These are phyloP conservation scores for Thumatha senex DNA, from an alignment of 2,888 invertebrate species.

Conservation along the genomic window DNA sequence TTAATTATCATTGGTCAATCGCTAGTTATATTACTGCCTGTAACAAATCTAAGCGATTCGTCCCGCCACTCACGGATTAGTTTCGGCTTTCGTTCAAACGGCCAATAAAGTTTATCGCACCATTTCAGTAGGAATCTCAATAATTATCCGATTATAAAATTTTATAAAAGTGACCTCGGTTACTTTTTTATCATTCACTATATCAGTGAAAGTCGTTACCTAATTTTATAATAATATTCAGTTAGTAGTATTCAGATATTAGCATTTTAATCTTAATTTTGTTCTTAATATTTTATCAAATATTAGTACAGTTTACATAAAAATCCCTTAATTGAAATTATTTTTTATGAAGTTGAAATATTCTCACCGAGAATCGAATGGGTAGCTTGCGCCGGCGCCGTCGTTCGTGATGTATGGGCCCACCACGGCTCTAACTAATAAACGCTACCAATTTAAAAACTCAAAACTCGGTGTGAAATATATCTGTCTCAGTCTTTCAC, in stretches of 20 bases:
- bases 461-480: conserved; percentile 55
- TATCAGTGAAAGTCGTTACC: conserved; percentile 54
- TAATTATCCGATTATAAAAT: conserved; percentile 68
- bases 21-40: conserved; percentile 54
- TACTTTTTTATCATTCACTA: conserved; percentile 50
- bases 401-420: conserved; percentile 69
- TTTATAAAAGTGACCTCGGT: conserved; percentile 58
- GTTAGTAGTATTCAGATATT: no score
- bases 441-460: conserved; percentile 61
- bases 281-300: conserved; percentile 2
- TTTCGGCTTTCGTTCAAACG: conserved; percentile 67
- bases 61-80: conserved; percentile 66
- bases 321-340: conserved; percentile 33
- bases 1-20: conserved; percentile 74
- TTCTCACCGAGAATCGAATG: conserved; percentile 59
- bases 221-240: conserved; percentile 42
- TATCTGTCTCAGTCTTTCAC: conserved; percentile 55
- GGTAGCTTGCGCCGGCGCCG: conserved; percentile 73
- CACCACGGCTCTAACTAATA: conserved; percentile 72
- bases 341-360: conserved; percentile 52
- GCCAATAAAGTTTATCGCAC: conserved; percentile 78
- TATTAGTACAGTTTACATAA: conserved; percentile 10
- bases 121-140: conserved; percentile 75
- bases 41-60: conserved; percentile 64
- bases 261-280: conserved; percentile 4